Evolutionary conservation across 2,113 vertebrate genomes (phyloP).

Genomic region (Colius striatus): DNA sequence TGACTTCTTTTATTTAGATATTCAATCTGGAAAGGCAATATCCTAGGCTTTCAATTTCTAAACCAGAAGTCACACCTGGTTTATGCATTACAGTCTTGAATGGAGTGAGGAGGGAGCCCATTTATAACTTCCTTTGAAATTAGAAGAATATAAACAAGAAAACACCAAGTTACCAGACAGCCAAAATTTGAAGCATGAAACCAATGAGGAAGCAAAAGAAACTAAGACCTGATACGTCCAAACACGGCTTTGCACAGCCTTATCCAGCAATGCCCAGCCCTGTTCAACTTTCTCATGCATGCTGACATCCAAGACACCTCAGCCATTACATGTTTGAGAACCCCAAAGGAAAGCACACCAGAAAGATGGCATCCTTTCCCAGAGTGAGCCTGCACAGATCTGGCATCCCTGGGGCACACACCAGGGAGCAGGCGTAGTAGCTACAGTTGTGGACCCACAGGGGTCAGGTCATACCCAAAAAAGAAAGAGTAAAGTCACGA

Average conservation of each 20-base stretch:
- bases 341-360: neutral
- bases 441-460: neutral
- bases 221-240: neutral
- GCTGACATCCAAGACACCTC: neutral
- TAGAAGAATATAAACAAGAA: neutral
- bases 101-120: neutral
- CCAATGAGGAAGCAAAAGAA: neutral
- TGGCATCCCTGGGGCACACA: neutral
- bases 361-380: neutral
- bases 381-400: neutral
- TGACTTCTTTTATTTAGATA: neutral
- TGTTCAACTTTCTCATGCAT: neutral
- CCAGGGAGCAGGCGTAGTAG: neutral
- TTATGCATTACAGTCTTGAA: neutral
- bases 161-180: neutral
- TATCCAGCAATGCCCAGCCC: neutral
- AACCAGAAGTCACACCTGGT: neutral
- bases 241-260: neutral
- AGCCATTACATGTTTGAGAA: neutral
- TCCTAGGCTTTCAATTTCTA: neutral
- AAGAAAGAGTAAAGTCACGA: neutral
- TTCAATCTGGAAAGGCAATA: conserved; percentile 29
- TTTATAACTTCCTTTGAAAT: neutral
- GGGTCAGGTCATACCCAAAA: neutral
- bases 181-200: neutral